Evolutionary conservation across 2,113 vertebrate genomes (phyloP).

Genomic region (Micronycteris hirsuta): DNA sequence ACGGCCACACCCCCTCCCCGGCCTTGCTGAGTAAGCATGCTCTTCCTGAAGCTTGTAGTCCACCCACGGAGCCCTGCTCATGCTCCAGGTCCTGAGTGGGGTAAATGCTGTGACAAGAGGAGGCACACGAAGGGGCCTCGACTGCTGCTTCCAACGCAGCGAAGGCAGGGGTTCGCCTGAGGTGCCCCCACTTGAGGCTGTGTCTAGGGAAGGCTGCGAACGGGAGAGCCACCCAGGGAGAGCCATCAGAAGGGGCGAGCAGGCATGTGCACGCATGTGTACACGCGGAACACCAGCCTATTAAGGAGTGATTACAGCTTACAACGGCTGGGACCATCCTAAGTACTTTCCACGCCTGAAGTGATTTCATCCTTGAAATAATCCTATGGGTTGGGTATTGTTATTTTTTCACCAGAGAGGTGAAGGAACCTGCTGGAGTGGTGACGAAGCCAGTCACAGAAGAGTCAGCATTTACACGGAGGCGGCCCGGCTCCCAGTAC

Average conservation of each 20-base stretch:
- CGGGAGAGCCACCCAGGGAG: background rate
- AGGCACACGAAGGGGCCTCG: background rate
- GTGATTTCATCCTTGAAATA: background rate
- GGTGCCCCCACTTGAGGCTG: background rate
- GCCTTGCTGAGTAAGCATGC: background rate
- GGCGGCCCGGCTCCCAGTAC: too few relatives aligned
- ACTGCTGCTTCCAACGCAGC: background rate
- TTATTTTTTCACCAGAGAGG: background rate
- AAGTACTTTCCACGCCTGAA: background rate
- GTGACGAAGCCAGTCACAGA: background rate
- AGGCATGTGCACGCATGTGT: accelerated
- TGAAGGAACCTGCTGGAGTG: background rate
- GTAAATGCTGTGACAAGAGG: background rate
- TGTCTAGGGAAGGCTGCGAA: background rate
- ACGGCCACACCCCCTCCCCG: background rate
- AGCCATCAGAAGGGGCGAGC: background rate
- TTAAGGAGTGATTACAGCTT: background rate
- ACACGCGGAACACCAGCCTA: background rate
- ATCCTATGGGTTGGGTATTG: background rate
- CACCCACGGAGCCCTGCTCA: background rate
- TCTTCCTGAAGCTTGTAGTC: background rate
- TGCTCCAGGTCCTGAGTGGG: background rate
- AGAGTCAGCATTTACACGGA: background rate
- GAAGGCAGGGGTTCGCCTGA: background rate
- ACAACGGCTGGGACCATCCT: background rate